Base-by-base conservation (phyloP, 2,113 vertebrate species). In the Aegotheles bennettii region DNA sequence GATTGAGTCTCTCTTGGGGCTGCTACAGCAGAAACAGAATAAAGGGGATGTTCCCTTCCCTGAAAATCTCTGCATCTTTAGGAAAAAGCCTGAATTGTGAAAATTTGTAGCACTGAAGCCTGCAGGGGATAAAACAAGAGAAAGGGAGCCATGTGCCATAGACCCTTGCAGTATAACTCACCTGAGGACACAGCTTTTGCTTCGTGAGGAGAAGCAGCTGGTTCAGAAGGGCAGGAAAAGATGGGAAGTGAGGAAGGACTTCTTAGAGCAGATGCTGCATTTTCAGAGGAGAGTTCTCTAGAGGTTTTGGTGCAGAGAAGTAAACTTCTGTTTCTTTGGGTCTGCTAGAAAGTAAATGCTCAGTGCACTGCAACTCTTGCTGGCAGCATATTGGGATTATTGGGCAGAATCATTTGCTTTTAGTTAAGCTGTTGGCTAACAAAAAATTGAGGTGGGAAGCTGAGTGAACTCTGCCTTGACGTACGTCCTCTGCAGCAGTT, bases 1-100 rank as follows among this genome's bases (percentile, higher is more conserved):
- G 81, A 73, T 35, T 73, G 87, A 94, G 60, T 71, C 54, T 84
- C 81, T 93, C 87, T 87, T 91, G 89, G 86, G 93, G 65, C 70
- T 91, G 69, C 40, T 87, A 76, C 47, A 69, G 84, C 84, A 95
- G 69, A 91, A 92, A 47, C 43, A 84, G 89, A 95, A 87, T 79
- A 89, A 89, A 93, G 42, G 53, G 75, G 78, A n/a, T 0, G 1
- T 67, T 97, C 73, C 31, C 21, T 82, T 91, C 91, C 65, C 69
- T 1, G 1, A 42, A 87, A 81, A 85, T 82, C 77, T 73, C 57
- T 31, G 21, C 24, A 42, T 75, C 50, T 61, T 76, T 81, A 87
- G 69, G 69, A 84, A 94, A 86, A 92, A 89, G 14, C 25, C 65
- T 50, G 40, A 61, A 45, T 33, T 40, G 21, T 60, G 68, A 84